These are phyloP conservation scores for Epiblema foenella DNA, from an alignment of 2,888 invertebrate species.

Conservation along the genomic window DNA sequence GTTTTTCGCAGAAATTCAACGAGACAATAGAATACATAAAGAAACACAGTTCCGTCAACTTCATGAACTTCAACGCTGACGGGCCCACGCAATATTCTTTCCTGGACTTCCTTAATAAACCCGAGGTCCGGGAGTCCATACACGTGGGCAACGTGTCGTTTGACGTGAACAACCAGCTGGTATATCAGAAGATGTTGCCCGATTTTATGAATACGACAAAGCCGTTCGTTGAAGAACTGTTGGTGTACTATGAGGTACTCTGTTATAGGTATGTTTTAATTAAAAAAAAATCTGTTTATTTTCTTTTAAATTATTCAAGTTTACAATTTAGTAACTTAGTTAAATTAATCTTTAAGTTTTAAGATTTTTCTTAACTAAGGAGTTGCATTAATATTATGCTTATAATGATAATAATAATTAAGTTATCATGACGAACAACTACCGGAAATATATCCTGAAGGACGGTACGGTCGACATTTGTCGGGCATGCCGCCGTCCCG, in stretches of 20 bases:
- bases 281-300: too few relatives aligned
- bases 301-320: too few relatives aligned
- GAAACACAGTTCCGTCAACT: constrained; percentile 56
- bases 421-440: too few relatives aligned
- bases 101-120: constrained; percentile 57
- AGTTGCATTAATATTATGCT: too few relatives aligned
- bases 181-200: constrained; percentile 85
- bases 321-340: too few relatives aligned
- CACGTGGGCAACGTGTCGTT: constrained; percentile 70
- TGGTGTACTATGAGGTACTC: constrained; percentile 87
- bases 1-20: constrained; percentile 61
- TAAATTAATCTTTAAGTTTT: too few relatives aligned
- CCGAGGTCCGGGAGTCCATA: constrained; percentile 75
- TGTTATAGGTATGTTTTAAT: constrained; percentile 80
- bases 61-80: constrained; percentile 59
- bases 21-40: constrained; percentile 67
- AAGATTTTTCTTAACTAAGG: too few relatives aligned
- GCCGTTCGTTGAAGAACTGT: constrained; percentile 83
- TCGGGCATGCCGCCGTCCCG: too few relatives aligned
- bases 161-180: constrained; percentile 68
- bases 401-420: too few relatives aligned
- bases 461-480: too few relatives aligned
- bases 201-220: constrained; percentile 89
- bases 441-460: too few relatives aligned
- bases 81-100: constrained; percentile 46